Evolutionary conservation across 2,113 vertebrate genomes (phyloP).

Genomic region (Myotis davidii): DNA sequence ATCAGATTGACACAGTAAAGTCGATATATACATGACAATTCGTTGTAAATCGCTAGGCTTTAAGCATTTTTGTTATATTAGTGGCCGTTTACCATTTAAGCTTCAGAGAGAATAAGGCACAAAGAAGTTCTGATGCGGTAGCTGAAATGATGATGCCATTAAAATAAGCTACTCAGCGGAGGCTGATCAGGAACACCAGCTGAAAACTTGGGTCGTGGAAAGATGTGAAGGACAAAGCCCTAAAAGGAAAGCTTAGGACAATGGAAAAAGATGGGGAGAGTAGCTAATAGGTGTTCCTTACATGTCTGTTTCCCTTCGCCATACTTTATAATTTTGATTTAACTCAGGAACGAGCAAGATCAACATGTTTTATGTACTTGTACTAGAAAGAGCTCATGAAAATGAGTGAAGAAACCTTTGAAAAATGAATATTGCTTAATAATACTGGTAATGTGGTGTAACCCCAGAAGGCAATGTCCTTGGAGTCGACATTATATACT

Average conservation of each 20-base stretch:
- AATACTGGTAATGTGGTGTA: slow-evolving; percentile 36
- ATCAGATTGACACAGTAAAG: background rate
- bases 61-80: background rate
- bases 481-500: slow-evolving; percentile 70
- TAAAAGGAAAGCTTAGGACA: background rate
- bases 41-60: background rate
- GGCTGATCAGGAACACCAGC: background rate
- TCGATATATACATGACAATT: background rate
- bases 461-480: slow-evolving; percentile 52
- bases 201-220: background rate
- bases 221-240: background rate
- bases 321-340: slow-evolving; percentile 57
- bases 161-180: background rate
- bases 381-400: slow-evolving; percentile 24
- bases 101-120: background rate
- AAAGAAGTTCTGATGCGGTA: background rate
- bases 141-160: background rate
- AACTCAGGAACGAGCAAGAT: slow-evolving; percentile 43
- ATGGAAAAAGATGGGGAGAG: background rate
- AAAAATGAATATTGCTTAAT: slow-evolving; percentile 71
- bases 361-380: slow-evolving; percentile 51
- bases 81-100: background rate
- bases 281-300: background rate
- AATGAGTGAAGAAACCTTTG: slow-evolving; percentile 57
- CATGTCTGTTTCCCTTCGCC: background rate